phyloP scores from a whole-genome alignment of 2,888 invertebrate genomes.

The Idaea straminata region DNA sequence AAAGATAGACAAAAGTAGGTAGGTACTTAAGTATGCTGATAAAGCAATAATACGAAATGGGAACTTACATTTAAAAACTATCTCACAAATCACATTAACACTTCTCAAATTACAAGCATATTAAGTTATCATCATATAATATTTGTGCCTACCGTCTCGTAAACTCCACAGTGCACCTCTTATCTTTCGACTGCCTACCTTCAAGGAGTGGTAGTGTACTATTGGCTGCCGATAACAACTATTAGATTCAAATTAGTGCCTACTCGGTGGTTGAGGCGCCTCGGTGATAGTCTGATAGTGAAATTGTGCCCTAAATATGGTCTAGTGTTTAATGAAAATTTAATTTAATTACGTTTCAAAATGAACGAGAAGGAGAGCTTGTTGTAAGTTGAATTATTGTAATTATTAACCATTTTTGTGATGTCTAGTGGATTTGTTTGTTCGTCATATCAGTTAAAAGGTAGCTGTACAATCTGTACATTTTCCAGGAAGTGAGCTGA shows the following conservation, averaged over 20 bases:
- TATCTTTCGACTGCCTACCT: conserved; percentile 26
- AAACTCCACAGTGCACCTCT: not conserved
- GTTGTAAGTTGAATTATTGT: conserved; percentile 47
- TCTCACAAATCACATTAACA: conserved; percentile 4
- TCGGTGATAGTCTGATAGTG: conserved; percentile 10
- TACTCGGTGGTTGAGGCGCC: conserved; percentile 17
- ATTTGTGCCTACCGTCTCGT: not conserved
- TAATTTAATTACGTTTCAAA: conserved; percentile 14
- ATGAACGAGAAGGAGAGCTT: conserved; percentile 55
- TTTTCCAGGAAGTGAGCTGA: not conserved
- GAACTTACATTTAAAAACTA: not conserved
- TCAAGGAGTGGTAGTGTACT: conserved; percentile 15
- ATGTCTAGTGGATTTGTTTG: not conserved
- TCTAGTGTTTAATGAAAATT: conserved; percentile 14
- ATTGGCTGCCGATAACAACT: conserved; percentile 28
- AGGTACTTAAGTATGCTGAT: not conserved
- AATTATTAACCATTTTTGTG: not conserved
- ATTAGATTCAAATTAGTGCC: conserved; percentile 46
- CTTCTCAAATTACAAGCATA: not conserved
- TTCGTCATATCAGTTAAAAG: not conserved
- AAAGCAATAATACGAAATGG: not conserved
- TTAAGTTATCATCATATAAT: not conserved
- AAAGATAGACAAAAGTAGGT: not conserved
- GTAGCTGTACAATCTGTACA: not conserved
- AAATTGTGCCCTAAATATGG: conserved; percentile 17